A percentile compares a stretch with the other conserved stretches of the same genome.
These are phyloP conservation scores for Entomyzon cyanotis DNA, from an alignment of 2,113 vertebrate species.

Conservation along the genomic window DNA sequence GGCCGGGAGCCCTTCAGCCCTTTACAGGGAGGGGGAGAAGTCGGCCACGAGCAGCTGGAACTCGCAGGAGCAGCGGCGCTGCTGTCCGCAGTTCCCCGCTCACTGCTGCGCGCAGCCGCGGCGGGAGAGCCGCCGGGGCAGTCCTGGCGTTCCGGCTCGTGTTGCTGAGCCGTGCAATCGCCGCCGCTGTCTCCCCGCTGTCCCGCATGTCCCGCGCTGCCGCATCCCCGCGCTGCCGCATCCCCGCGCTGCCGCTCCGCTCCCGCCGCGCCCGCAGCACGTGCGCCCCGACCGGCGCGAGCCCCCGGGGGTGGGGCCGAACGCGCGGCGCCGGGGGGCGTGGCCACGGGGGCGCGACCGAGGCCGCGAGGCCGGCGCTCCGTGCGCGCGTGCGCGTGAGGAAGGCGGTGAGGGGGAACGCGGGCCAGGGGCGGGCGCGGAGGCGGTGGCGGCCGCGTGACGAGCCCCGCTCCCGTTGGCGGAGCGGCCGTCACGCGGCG, in stretches of 20 bases:
- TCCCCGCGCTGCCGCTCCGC: neutral
- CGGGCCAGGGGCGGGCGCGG: no score
- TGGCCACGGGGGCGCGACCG: no score
- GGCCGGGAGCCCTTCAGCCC: neutral
- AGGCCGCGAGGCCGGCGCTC: no score
- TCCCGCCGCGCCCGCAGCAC: neutral
- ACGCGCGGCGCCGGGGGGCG: slow-evolving; percentile 67
- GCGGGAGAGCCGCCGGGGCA: neutral
- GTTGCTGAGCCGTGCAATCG: neutral
- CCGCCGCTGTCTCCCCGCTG: neutral
- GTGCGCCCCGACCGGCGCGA: fast-evolving
- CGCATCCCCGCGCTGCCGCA: neutral
- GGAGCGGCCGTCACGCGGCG: no score
- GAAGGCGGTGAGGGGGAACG: no score
- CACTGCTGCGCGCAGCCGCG: neutral
- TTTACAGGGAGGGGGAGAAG: fast-evolving
- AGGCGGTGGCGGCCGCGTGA: no score
- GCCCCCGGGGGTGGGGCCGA: neutral
- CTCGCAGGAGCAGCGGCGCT: fast-evolving
- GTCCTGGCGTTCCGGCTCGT: no score
- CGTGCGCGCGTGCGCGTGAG: no score
- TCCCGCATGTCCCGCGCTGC: no score
- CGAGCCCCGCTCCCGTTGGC: no score
- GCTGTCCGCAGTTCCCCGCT: no score
- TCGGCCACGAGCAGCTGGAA: no score